phyloP scores from a whole-genome alignment of 2,113 vertebrate species.

The Mellivora capensis region DNA sequence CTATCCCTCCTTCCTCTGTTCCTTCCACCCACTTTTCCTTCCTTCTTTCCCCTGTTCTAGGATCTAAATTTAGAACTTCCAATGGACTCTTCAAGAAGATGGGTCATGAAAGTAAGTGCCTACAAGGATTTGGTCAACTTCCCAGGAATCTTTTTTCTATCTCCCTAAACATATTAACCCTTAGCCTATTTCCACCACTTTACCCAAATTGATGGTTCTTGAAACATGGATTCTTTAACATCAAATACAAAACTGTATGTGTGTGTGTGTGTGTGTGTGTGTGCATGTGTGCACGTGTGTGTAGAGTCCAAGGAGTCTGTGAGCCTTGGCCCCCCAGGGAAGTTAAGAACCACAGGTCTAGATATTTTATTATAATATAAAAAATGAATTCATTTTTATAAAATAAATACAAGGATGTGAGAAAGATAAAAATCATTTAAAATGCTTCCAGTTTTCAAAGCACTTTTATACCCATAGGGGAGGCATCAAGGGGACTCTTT shows the following conservation, averaged over 20 bases:
- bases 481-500: not conserved
- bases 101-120: not conserved
- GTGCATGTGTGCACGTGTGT: not conserved
- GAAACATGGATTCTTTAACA: not conserved
- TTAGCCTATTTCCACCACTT: not conserved
- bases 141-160: not conserved
- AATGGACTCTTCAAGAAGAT: not conserved
- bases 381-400: not conserved
- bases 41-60: not conserved
- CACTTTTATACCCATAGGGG: not conserved
- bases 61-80: not conserved
- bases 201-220: not conserved
- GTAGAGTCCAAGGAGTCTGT: not conserved
- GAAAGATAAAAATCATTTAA: not conserved
- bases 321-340: not conserved
- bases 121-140: not conserved
- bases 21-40: not conserved
- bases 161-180: not conserved
- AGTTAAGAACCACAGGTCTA: not conserved
- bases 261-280: not conserved
- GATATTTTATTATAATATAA: not conserved
- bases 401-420: not conserved
- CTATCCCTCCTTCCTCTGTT: not conserved
- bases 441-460: slow-evolving; percentile 17
- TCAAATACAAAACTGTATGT: not conserved